Percentiles rank a stretch among this genome's conserved stretches.
These are phyloP conservation scores for Palythoa heliodiscus DNA, from an alignment of 92 coral and sea anemone species.

Conservation along the genomic window DNA sequence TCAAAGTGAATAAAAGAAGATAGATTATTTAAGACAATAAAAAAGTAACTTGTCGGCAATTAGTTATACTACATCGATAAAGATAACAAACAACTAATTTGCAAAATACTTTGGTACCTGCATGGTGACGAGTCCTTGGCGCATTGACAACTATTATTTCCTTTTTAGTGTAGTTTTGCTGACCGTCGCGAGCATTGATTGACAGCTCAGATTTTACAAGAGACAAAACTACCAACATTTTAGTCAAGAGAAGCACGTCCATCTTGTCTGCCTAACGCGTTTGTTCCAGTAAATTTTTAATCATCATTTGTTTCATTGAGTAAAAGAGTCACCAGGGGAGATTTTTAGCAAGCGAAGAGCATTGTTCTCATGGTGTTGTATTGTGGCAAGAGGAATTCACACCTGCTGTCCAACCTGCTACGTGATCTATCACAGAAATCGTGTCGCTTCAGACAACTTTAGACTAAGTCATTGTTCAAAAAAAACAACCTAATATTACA, in stretches of 20 bases:
- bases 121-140: conserved; percentile 23
- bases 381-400: not conserved
- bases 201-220: conserved; percentile 2
- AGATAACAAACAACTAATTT: not conserved
- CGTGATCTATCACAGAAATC: not conserved
- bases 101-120: conserved; percentile 22
- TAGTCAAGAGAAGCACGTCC: not conserved
- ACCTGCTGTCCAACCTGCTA: conserved; percentile 12
- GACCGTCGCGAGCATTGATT: not conserved
- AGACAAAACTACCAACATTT: conserved; percentile 3
- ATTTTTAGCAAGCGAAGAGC: not conserved
- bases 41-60: not conserved
- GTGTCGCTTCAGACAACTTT: too few relatives aligned
- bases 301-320: not conserved
- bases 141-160: conserved; percentile 26
- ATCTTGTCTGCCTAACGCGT: not conserved
- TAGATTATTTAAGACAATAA: not conserved
- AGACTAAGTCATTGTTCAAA: too few relatives aligned
- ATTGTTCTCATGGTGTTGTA: conserved; percentile 19
- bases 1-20: not conserved
- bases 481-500: too few relatives aligned
- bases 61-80: not conserved
- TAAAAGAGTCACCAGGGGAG: not conserved
- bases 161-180: conserved; percentile 16
- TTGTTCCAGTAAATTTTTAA: conserved; percentile 27